Evolutionary conservation across 2,113 vertebrate genomes (phyloP).

Genomic region (Dicrurus megarhynchus): DNA sequence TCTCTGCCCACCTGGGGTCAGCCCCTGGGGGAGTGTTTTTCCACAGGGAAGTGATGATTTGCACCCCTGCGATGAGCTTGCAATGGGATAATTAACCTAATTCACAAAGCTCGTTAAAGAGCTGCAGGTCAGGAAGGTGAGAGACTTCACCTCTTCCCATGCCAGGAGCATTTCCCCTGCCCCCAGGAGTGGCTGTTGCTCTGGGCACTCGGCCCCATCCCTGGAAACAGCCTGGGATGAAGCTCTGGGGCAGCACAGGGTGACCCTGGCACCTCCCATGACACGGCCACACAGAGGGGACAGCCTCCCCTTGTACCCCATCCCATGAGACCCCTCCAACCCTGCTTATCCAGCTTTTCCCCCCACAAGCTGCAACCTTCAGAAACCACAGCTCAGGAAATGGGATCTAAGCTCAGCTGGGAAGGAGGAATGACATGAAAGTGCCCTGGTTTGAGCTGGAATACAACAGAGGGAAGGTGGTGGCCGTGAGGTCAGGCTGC

Average conservation of each 20-base stretch:
- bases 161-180: accelerated
- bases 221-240: not conserved
- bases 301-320: not conserved
- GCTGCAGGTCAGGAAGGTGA: not conserved
- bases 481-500: not conserved
- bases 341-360: too few relatives aligned
- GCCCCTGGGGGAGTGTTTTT: not conserved
- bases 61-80: accelerated
- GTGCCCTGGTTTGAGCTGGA: not conserved
- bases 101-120: not conserved
- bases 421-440: not conserved
- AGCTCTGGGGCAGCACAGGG: not conserved
- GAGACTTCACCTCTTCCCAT: accelerated
- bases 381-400: not conserved
- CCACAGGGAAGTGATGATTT: not conserved
- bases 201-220: accelerated
- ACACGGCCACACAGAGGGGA: not conserved
- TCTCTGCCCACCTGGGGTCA: accelerated
- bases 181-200: not conserved
- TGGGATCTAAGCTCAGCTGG: not conserved
- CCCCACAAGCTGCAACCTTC: not conserved
- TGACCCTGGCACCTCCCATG: not conserved
- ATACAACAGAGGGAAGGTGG: not conserved
- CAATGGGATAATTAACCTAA: not conserved
- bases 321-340: accelerated